phyloP scores from a whole-genome alignment of 2,797 vertebrate species.

The Pelochelys cantorii region DNA sequence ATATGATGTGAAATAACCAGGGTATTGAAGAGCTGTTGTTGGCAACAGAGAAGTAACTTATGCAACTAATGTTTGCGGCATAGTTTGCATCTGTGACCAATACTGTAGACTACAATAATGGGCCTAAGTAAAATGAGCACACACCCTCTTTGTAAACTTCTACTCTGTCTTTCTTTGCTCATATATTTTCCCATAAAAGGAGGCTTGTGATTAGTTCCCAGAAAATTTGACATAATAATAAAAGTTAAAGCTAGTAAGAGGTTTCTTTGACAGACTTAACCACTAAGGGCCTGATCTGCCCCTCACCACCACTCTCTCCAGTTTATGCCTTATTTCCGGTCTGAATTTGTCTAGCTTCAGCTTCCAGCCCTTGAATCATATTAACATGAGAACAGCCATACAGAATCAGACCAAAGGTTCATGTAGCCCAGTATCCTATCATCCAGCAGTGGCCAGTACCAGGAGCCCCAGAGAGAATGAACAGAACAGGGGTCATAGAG shows the following conservation, averaged over 20 bases:
- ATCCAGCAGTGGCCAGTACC: too few species aligned
- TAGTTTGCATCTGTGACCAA: conserved; percentile 39
- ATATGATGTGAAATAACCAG: conserved; percentile 25
- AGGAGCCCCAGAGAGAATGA: too few species aligned
- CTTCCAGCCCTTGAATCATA: too few species aligned
- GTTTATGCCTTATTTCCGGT: too few species aligned
- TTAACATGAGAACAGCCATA: too few species aligned
- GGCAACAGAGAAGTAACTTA: conserved; percentile 13
- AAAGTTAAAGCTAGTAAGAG: conserved; percentile 36
- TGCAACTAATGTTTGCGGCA: conserved; percentile 43
- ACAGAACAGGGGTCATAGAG: too few species aligned
- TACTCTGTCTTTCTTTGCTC: background rate
- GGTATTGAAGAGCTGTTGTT: conserved; percentile 26
- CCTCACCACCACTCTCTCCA: too few species aligned
- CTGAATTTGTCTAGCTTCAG: too few species aligned
- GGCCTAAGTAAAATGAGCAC: conserved; percentile 50
- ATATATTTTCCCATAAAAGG: conserved; percentile 47
- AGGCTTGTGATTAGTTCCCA: conserved; percentile 57
- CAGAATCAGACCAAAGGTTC: too few species aligned
- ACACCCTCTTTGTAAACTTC: conserved; percentile 52
- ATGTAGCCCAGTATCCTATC: too few species aligned
- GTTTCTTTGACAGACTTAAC: conserved; percentile 25
- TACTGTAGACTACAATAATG: conserved; percentile 38
- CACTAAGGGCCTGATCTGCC: background rate
- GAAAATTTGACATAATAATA: conserved; percentile 32